Percentiles rank a stretch among this genome's conserved stretches.
These are phyloP conservation scores for Pipistrellus nathusii DNA, from an alignment of 2,797 vertebrate genomes.

Conservation along the genomic window DNA sequence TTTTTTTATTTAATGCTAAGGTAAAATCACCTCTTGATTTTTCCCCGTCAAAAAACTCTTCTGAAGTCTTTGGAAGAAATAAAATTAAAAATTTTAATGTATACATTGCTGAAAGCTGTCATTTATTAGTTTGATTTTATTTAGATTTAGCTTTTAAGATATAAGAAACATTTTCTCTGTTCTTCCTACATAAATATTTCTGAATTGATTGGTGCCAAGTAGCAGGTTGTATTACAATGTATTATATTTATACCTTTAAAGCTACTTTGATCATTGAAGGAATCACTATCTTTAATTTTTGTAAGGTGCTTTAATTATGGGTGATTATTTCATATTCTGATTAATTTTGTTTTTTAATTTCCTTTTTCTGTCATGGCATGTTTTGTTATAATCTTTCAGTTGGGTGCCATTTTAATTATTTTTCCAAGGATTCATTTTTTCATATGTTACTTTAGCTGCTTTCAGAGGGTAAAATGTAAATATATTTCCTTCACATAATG, in stretches of 20 bases:
- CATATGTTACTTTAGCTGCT: slow-evolving; percentile 74
- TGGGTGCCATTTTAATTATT: slow-evolving; percentile 77
- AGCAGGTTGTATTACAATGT: slow-evolving; percentile 71
- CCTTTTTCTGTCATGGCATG: slow-evolving; percentile 74
- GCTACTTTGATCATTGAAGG: slow-evolving; percentile 77
- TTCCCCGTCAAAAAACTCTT: not conserved
- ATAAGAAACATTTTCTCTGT: slow-evolving; percentile 67
- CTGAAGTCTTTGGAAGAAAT: not conserved
- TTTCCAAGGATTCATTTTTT: slow-evolving; percentile 66
- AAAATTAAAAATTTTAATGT: slow-evolving; percentile 27
- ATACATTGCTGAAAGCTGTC: slow-evolving; percentile 10
- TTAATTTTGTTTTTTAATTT: slow-evolving; percentile 84
- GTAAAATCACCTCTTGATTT: not conserved
- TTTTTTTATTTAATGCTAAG: not conserved
- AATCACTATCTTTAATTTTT: slow-evolving; percentile 81
- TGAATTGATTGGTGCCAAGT: slow-evolving; percentile 70
- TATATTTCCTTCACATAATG: slow-evolving; percentile 45
- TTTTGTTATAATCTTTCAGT: slow-evolving; percentile 81
- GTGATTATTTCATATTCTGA: slow-evolving; percentile 83
- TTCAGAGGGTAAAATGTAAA: slow-evolving; percentile 66
- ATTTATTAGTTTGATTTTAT: slow-evolving; percentile 51
- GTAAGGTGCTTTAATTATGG: slow-evolving; percentile 78
- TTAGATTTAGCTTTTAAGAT: slow-evolving; percentile 71
- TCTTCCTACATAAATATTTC: slow-evolving; percentile 33
- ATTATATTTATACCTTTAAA: slow-evolving; percentile 80